phyloP scores from a whole-genome alignment of 2,888 invertebrate genomes.

The Gisinianus flammeolus region DNA sequence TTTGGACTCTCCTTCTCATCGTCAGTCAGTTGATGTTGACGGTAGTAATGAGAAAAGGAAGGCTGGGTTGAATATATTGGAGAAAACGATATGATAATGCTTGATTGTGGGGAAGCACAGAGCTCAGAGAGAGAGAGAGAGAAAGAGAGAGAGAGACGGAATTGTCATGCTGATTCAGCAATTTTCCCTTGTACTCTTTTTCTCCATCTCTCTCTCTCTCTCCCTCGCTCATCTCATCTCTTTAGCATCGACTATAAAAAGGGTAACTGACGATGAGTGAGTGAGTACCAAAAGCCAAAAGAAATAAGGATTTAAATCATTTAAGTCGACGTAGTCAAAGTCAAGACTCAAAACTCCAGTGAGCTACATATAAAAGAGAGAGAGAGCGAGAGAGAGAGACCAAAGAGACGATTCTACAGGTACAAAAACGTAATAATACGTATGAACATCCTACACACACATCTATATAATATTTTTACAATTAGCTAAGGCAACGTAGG shows the following conservation, averaged over 20 bases:
- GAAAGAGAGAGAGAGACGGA: slow-evolving; percentile 18
- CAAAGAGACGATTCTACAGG: too few relatives aligned
- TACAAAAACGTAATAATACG: too few relatives aligned
- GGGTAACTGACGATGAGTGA: neutral
- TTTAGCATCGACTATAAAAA: neutral
- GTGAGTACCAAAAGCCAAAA: neutral
- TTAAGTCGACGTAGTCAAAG: neutral
- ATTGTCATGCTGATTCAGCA: slow-evolving; percentile 41
- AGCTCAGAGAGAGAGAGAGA: too few relatives aligned
- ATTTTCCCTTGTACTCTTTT: slow-evolving; percentile 24
- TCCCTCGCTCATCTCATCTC: slow-evolving; percentile 13
- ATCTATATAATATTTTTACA: too few relatives aligned
- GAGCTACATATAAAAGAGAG: too few relatives aligned
- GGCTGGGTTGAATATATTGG: slow-evolving; percentile 28
- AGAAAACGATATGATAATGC: slow-evolving; percentile 39
- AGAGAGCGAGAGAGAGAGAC: too few relatives aligned
- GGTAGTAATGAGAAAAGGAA: slow-evolving; percentile 25
- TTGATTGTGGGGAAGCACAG: slow-evolving; percentile 31
- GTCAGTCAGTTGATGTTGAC: neutral
- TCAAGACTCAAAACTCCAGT: neutral
- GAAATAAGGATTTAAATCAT: slow-evolving; percentile 6
- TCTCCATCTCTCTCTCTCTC: neutral
- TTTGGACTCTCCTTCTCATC: neutral
- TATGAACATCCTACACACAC: too few relatives aligned
- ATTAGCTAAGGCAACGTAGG: too few relatives aligned